Evolutionary conservation across 2,888 invertebrate genomes (phyloP).

Genomic region (Sarcophaga caerulescens): DNA sequence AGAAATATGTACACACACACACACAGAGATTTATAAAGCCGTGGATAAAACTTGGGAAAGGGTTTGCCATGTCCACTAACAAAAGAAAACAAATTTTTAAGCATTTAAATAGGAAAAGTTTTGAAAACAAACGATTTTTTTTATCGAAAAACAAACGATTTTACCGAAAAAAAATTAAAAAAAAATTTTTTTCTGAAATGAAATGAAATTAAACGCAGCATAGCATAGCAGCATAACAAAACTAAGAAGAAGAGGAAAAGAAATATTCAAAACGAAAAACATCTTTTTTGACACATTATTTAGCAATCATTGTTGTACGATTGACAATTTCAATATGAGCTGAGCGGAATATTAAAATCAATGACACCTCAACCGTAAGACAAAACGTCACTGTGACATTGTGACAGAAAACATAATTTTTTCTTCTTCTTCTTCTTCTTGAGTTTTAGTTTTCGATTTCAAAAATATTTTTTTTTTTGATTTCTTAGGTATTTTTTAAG

Average conservation of each 20-base stretch:
- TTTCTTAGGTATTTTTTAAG: not conserved
- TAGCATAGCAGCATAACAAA: not conserved
- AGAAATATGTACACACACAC: not conserved
- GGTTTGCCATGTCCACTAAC: conserved; percentile 30
- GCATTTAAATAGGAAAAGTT: conserved; percentile 53
- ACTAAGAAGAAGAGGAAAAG: conserved; percentile 19
- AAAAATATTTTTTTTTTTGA: conserved; percentile 21
- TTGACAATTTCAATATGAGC: conserved; percentile 62
- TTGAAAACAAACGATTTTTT: not conserved
- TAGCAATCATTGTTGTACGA: conserved; percentile 68
- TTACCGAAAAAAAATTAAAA: conserved; percentile 45
- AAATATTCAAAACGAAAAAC: conserved; percentile 69
- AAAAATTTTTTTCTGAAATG: not conserved
- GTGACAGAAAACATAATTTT: not conserved
- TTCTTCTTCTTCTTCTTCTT: not conserved
- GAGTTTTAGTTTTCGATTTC: conserved; percentile 1
- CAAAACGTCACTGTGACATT: not conserved
- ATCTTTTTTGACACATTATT: conserved; percentile 71
- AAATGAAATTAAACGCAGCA: not conserved
- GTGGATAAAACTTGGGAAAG: conserved; percentile 50
- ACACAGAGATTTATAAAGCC: conserved; percentile 9
- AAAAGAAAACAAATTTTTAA: not conserved
- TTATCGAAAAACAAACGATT: conserved; percentile 55
- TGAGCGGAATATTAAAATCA: conserved; percentile 62
- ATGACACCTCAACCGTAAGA: conserved; percentile 25